phyloP scores from a whole-genome alignment of 1,140 invertebrate species.

The Telenomus remus region DNA sequence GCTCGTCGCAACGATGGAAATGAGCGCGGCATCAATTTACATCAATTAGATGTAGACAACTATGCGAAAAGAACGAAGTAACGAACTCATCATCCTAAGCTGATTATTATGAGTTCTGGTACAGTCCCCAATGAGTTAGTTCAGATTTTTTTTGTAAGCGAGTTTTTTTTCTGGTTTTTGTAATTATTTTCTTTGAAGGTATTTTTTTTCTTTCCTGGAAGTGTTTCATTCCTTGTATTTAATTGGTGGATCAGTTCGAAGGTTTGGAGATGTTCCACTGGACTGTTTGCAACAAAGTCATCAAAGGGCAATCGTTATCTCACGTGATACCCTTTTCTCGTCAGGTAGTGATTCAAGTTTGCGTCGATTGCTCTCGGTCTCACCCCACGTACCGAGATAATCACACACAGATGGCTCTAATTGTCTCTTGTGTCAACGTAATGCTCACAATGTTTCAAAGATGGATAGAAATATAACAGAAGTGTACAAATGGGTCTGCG shows the following conservation, averaged over 20 bases:
- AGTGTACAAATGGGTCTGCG: no score
- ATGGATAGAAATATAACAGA: no score
- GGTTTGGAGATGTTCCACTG: neutral
- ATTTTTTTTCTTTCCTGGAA: no score
- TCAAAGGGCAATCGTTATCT: constrained; percentile 6
- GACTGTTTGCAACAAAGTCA: constrained; percentile 1
- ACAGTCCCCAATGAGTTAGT: no score
- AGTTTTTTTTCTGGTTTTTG: no score
- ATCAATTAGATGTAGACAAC: constrained; percentile 20
- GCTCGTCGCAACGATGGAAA: constrained; percentile 19
- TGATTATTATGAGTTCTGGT: no score
- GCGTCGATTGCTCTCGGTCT: constrained; percentile 7
- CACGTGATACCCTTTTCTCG: neutral
- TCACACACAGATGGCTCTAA: constrained; percentile 20
- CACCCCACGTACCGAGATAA: constrained; percentile 14
- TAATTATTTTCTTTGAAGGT: no score
- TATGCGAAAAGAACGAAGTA: no score
- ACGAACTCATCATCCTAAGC: no score
- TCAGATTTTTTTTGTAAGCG: no score
- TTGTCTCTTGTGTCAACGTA: constrained; percentile 4
- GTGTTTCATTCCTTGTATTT: no score
- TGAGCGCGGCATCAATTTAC: constrained; percentile 29
- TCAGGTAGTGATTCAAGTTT: constrained; percentile 2
- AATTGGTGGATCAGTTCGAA: neutral
- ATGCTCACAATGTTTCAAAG: neutral